Percentiles rank a stretch among this genome's conserved stretches.
Conservation (phyloP, 2,113 vertebrate genomes). For the Dipodomys merriami region DNA sequence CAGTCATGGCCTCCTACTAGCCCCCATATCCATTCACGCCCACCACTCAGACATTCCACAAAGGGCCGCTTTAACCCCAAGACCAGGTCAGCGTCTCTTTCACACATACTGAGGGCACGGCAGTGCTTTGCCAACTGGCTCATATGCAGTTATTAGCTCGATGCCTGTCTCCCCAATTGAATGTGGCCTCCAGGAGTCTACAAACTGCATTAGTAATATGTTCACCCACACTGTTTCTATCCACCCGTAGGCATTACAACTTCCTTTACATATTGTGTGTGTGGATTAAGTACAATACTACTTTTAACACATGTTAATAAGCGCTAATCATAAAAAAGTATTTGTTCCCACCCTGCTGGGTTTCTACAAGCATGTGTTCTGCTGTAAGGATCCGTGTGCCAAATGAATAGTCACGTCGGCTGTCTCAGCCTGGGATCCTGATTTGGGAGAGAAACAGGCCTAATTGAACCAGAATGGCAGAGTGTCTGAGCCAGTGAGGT, state of each 20-base stretch:
- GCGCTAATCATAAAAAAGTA: constrained; percentile 54
- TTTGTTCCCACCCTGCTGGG: constrained; percentile 23
- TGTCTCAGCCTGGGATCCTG: constrained; percentile 64
- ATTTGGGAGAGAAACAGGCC: constrained; percentile 63
- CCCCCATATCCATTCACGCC: too few species aligned
- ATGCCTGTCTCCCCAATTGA: neutral
- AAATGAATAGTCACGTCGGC: constrained; percentile 67
- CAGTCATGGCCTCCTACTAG: neutral
- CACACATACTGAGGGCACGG: neutral
- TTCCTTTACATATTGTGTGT: constrained; percentile 36
- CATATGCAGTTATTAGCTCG: neutral
- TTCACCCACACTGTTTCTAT: constrained; percentile 3
- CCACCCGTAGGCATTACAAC: constrained; percentile 7
- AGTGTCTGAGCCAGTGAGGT: constrained; percentile 60
- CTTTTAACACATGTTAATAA: constrained; percentile 62
- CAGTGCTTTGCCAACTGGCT: neutral
- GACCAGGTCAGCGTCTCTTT: neutral
- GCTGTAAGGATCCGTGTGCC: constrained; percentile 34
- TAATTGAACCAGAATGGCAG: constrained; percentile 62
- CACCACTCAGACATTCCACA: too few species aligned
- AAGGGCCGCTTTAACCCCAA: neutral
- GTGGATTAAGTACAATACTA: constrained; percentile 43
- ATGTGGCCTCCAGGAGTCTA: neutral
- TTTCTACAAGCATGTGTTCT: constrained; percentile 51
- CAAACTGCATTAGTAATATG: constrained; percentile 1